Conservation (phyloP, 2,797 vertebrate species). For the Steatocranus sp. region DNA sequence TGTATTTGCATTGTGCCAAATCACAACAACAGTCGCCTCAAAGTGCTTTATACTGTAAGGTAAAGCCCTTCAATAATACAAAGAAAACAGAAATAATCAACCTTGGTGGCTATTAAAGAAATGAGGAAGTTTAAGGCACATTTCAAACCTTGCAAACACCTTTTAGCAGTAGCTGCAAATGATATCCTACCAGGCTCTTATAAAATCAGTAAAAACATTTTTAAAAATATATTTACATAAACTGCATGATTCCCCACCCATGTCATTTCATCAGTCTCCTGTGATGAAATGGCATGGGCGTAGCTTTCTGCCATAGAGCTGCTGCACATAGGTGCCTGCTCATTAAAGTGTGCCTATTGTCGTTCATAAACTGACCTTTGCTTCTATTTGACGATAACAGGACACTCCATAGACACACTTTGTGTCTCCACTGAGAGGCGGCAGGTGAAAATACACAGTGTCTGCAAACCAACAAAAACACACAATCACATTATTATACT, state of each 20-base stretch:
- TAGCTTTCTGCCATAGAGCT: background rate
- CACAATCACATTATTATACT: rapidly evolving
- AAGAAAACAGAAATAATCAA: background rate
- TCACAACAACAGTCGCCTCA: background rate
- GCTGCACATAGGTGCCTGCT: background rate
- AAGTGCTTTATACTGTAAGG: rapidly evolving
- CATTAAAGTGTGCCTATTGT: background rate
- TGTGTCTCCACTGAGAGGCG: slow-evolving; percentile 81
- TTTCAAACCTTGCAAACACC: background rate
- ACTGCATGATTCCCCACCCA: background rate
- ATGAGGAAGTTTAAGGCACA: background rate
- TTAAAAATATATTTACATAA: rapidly evolving
- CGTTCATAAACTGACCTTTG: slow-evolving; percentile 80
- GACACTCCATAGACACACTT: slow-evolving; percentile 93
- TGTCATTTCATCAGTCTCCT: background rate
- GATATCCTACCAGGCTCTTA: background rate
- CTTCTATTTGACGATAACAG: slow-evolving; percentile 97
- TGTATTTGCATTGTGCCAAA: background rate
- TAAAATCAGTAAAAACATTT: background rate
- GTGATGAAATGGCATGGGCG: background rate
- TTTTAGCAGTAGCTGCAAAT: background rate
- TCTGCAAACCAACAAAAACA: slow-evolving; percentile 37
- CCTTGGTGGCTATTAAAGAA: rapidly evolving
- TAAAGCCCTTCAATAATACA: background rate
- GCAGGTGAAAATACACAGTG: slow-evolving; percentile 93